Evolutionary conservation across 2,888 invertebrate genomes (phyloP).

Genomic region (Apamea epomidion): DNA sequence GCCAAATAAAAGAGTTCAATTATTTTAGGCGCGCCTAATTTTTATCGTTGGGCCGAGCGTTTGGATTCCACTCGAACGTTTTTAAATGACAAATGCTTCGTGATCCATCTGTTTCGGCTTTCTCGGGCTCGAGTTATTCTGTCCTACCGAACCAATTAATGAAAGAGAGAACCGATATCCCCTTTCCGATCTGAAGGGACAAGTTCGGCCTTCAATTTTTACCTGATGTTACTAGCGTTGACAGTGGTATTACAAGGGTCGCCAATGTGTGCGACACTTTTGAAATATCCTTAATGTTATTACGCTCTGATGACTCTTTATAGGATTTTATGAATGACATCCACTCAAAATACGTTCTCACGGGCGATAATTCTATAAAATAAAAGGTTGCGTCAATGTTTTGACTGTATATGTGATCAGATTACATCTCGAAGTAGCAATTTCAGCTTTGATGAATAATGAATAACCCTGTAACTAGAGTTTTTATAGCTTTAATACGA

Average conservation of each 20-base stretch:
- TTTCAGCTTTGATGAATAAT: constrained; percentile 44
- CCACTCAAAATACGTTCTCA: constrained; percentile 61
- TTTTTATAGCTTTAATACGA: constrained; percentile 61
- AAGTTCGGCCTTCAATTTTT: constrained; percentile 85
- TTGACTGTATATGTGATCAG: constrained; percentile 41
- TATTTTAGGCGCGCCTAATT: constrained; percentile 83
- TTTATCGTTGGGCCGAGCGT: constrained; percentile 74
- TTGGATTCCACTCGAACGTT: constrained; percentile 79
- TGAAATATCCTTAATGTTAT: constrained; percentile 77
- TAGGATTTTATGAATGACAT: constrained; percentile 71
- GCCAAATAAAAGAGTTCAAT: constrained; percentile 80
- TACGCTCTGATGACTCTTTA: constrained; percentile 72
- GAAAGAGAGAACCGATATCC: constrained; percentile 83
- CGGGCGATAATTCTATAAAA: constrained; percentile 64
- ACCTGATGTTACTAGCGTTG: constrained; percentile 87
- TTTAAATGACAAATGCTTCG: constrained; percentile 81
- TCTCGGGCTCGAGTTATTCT: constrained; percentile 70
- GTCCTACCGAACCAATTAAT: constrained; percentile 83
- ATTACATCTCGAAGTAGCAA: constrained; percentile 41
- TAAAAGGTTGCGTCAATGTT: constrained; percentile 58
- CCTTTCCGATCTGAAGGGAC: constrained; percentile 79
- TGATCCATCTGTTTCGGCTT: constrained; percentile 80
- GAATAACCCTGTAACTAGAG: constrained; percentile 42
- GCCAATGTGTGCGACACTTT: constrained; percentile 79
- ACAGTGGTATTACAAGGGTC: constrained; percentile 85